Base-by-base conservation (phyloP, 2,113 vertebrate genomes). In the Ptilorrhoa leucosticta region DNA sequence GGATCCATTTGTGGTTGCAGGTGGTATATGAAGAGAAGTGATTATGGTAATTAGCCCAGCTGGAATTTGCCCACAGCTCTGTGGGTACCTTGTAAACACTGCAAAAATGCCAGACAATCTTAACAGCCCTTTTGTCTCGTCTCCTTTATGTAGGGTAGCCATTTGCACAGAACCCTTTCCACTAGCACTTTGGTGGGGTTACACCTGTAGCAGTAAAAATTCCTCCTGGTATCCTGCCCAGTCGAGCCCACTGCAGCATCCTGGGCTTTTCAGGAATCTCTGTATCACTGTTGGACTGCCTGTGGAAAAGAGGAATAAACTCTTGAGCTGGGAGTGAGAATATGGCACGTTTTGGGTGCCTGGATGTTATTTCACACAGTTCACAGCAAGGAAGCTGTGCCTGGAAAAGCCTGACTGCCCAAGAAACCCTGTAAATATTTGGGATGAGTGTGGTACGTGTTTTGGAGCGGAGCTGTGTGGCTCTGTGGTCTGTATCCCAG, bases 351-450 rank as follows among this genome's bases (percentile, higher is more conserved):
- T 93, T 66, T 83, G 79, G 90, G 76, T 81, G 92, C 79, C 92
- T 93, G 96, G 68, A 81, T 91, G 45, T 83, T 94, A 37, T 42
- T 95, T 71, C 57, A 24, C 20, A 8, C 20, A 50, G 24, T 66
- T 91, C 94, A 79, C 93, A 92, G 92, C 78, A 79, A 87, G 94
- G 83, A 92, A 89, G 66, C 86, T 63, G 51, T 72, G 88, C 93
- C 88, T 97, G 95, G 96, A 79, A 79, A 83, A 96, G 91, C 85
- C 73, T 89, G 91, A 70, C 94, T 95, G 94, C 87, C 90, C 93
- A 56, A 93, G 79, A 93, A 97, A 94, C 63, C 75, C 54, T 50
- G 54, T 45, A 95, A 93, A 84, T 73, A 91, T 72, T 83, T 82
- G 53, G 68, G 86, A 68, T 45, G 96, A 96, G 90, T 42, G 83